phyloP scores from a whole-genome alignment of 2,797 vertebrate genomes.

The Xenentodon cancila region DNA sequence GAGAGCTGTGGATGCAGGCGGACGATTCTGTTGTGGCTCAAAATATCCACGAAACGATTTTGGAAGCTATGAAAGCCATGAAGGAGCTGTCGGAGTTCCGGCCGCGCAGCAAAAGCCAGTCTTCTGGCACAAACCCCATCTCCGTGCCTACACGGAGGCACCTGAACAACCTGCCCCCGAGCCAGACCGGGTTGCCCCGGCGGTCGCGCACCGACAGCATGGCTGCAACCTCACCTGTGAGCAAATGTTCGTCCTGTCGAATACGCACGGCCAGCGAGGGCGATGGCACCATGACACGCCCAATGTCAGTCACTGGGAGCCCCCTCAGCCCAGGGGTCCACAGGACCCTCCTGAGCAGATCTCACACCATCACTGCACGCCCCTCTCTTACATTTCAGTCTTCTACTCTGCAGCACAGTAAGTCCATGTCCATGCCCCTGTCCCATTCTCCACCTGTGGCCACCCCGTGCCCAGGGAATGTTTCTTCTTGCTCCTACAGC shows the following conservation, averaged over 20 bases:
- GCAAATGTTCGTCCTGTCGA: conserved; percentile 86
- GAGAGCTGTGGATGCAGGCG: conserved; percentile 98
- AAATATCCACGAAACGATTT: conserved; percentile 96
- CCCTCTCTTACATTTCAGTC: conserved; percentile 80
- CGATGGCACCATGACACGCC: conserved; percentile 87
- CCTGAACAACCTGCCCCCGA: conserved; percentile 90
- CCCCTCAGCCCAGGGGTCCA: conserved; percentile 89
- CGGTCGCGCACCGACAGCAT: conserved; percentile 93
- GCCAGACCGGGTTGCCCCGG: conserved; percentile 90
- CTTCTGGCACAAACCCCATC: conserved; percentile 90
- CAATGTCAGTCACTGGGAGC: conserved; percentile 86
- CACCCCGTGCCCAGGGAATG: conserved; percentile 82
- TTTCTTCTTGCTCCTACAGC: conserved; percentile 87
- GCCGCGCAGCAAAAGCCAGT: conserved; percentile 98
- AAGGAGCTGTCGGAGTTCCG: conserved; percentile 97
- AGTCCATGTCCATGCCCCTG: conserved; percentile 94
- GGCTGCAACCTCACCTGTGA: conserved; percentile 82
- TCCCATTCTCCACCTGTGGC: conserved; percentile 87
- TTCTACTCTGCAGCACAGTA: conserved; percentile 87
- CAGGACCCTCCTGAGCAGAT: conserved; percentile 88
- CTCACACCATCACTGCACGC: conserved; percentile 85
- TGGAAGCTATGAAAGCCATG: conserved; percentile 98
- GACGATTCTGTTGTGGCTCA: conserved; percentile 98
- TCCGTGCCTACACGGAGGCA: conserved; percentile 92
- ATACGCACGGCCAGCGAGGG: conserved; percentile 95